Base-by-base conservation (phyloP, 2,888 invertebrate genomes). In the Acrobasis consociella region DNA sequence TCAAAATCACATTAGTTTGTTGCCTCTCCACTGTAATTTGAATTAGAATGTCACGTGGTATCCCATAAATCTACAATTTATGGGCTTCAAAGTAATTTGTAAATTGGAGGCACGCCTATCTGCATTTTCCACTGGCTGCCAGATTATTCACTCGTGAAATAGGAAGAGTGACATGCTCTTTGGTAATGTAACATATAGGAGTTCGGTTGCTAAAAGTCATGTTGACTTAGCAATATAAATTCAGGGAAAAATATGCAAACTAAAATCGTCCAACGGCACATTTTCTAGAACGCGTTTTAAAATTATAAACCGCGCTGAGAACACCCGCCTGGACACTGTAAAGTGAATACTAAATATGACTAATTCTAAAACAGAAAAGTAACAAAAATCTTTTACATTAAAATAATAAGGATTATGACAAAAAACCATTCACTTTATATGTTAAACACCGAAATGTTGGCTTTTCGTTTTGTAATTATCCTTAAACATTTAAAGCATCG, bases 331-430 rank as follows among this genome's bases (percentile, higher is more conserved):
- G 49, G 46, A 39, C n/a, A 49, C 49, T 50, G 49, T 37, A 9
- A 13, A 50, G 49, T 13, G 49, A 62, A 56, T 62, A 38, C 56
- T 56, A 39, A 46, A 56, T 56, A 37, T 49, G 16, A 37, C 56
- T 56, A 42, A 42, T 51, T 22, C 22, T 3, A 42, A 60, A 52
- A 39, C 42, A 7, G 52, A 22, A 52, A 60, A 60, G 37, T 46
- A 11, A 38, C 49, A 52, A 60, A 61, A 46, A 53, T 53, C 31
- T 61, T 37, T 42, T 46, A 49, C 37, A 61, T 52, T 60, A 53
- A 42, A 49, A 61, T 61, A 42, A 53, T 53, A 49, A 69, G 62
- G 62, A 65, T 62, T 64, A 66, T 63, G 64, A 67, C 64, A 66
- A 66, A 67, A 67, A 53, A 62, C 63, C 61, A 65, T 66, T 60